These are phyloP conservation scores for Bucco capensis DNA, from an alignment of 2,113 vertebrate genomes.

Conservation along the genomic window DNA sequence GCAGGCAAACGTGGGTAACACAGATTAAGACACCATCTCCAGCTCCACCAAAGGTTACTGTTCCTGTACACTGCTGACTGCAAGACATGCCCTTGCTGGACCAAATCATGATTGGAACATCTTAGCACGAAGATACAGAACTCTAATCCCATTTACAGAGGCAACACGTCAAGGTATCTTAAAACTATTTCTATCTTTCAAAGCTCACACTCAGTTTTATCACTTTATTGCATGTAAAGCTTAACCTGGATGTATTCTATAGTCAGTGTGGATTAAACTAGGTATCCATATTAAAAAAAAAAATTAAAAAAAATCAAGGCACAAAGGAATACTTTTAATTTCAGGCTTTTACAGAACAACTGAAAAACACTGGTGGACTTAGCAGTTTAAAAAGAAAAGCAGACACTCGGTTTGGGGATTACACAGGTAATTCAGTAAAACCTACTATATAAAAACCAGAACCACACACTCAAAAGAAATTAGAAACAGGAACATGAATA, in stretches of 20 bases:
- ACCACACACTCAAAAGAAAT: background rate
- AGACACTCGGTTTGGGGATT: background rate
- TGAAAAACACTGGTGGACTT: background rate
- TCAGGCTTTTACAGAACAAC: background rate
- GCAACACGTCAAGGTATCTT: background rate
- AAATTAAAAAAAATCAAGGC: background rate
- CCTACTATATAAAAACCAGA: background rate
- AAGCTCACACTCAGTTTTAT: background rate
- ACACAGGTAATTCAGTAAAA: conserved; percentile 19
- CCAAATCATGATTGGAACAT: background rate
- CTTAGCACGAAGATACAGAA: background rate
- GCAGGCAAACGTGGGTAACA: background rate
- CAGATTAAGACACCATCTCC: background rate
- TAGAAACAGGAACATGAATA: background rate
- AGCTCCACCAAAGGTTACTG: background rate
- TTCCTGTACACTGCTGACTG: background rate
- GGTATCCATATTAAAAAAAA: background rate
- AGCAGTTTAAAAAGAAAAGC: background rate
- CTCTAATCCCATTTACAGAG: background rate
- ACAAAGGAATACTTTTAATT: background rate
- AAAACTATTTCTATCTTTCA: background rate
- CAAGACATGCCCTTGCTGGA: background rate
- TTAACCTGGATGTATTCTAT: background rate
- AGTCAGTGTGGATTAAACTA: background rate
- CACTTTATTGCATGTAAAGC: background rate